Evolutionary conservation across 1,140 invertebrate genomes (phyloP), one percentile per base, ranked within the genome.

Genomic region (Venturia canescens): DNA sequence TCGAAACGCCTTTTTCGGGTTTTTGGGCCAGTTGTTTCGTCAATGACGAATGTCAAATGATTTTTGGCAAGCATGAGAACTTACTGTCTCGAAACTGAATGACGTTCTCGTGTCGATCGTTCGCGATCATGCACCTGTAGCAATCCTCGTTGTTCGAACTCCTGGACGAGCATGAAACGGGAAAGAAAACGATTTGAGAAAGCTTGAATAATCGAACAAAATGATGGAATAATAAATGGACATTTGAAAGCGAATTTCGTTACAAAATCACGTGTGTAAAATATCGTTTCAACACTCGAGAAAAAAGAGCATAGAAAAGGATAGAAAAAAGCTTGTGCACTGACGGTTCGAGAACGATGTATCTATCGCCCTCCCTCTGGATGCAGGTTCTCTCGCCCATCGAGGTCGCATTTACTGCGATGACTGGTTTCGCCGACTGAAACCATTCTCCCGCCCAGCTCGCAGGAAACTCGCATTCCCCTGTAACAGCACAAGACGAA

Each of bases 31-130:
- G n/a, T n/a, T n/a, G n/a, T n/a, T n/a, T n/a, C n/a, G n/a, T n/a
- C n/a, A n/a, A n/a, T n/a, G n/a, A n/a, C n/a, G n/a, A n/a, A n/a
- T n/a, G n/a, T n/a, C n/a, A n/a, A n/a, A n/a, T n/a, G n/a, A n/a
- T n/a, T n/a, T n/a, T n/a, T n/a, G n/a, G n/a, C n/a, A n/a, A n/a
- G n/a, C 4, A 57, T 7, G 21, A 57, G 76, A 72, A 92, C 94
- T 94, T 90, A 95, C 94, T 93, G 90, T 95, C 94, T 87, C 94
- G 94, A 88, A 94, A 95, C 81, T 95, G 94, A n/a, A 95, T 93
- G 23, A 95, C 94, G 86, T 95, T 95, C 71, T 91, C 89, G 86
- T 95, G 94, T 69, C 93, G 93, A 82, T 93, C 92, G 83, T 94
- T 93, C 82, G 95, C 94, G 72, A 94, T 93, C 80, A 95, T 92